Evolutionary conservation across 2,888 invertebrate genomes (phyloP), one percentile per base, ranked within the genome.

Genomic region (Chorisops tibialis): DNA sequence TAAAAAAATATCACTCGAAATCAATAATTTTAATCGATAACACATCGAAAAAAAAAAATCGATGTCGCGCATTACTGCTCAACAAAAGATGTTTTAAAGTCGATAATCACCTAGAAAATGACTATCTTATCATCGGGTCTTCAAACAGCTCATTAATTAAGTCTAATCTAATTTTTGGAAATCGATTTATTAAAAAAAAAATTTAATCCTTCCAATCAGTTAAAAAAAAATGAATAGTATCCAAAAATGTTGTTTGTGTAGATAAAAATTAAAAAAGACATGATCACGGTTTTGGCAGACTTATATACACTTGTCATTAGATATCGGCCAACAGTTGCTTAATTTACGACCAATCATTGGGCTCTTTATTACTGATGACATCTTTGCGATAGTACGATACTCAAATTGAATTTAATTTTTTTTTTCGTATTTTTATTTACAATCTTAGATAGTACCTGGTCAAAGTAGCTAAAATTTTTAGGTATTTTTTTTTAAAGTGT

Each of bases 301-400:
- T 30, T 30, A 30, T 9, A 5, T 30, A 30, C n/a, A n/a, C 9
- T 30, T 9, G 30, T 30, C 9, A 9, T 30, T 7, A 30, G 30
- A 30, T 30, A 30, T 30, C 1, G 30, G 30, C 9, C n/a, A 30
- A 30, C 30, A 30, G n/a, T 35, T 50, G 30, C 35, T 50, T 50
- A 50, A 50, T 50, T 50, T 50, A 50, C 30, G 49, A 35, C 35
- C n/a, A 35, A 50, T 50, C 16, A 50, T 50, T 19, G 21, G 35
- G 5, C 18, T 14, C 21, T 50, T 50, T 50, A 50, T 50, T 50
- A 50, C 14, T 35, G 14, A 50, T 50, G 49, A 50, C 49, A 50
- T 50, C 49, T 50, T 50, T 50, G 24, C 30, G 49, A 50, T 50
- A 50, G 7, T 30, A 30, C 30, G 30, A 30, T 30, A 30, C 5